These are phyloP conservation scores for Myxocyprinus asiaticus DNA, from an alignment of 2,113 vertebrate genomes.

Conservation along the genomic window DNA sequence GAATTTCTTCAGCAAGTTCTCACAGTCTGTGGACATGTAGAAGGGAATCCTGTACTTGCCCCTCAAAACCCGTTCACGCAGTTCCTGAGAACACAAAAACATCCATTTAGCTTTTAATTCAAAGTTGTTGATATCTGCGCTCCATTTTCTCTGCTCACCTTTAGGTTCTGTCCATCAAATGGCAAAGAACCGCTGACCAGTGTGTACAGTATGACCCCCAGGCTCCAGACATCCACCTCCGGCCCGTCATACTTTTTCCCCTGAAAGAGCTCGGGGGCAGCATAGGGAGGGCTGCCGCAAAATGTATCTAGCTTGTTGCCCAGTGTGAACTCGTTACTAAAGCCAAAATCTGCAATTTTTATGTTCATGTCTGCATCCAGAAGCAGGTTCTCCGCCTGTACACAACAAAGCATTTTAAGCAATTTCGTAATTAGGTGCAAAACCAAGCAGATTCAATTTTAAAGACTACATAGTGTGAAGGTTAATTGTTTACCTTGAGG, in stretches of 20 bases:
- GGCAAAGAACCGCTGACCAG: conserved; percentile 84
- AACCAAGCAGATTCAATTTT: not conserved
- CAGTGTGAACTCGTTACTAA: conserved; percentile 83
- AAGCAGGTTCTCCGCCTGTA: conserved; percentile 81
- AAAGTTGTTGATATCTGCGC: not conserved
- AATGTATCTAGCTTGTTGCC: conserved; percentile 84
- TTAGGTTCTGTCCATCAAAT: conserved; percentile 84
- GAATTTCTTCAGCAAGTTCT: conserved; percentile 84
- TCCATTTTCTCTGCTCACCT: conserved; percentile 62
- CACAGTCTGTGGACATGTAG: conserved; percentile 86
- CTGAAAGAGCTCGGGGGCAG: conserved; percentile 83
- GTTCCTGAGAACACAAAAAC: conserved; percentile 65
- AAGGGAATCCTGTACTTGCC: conserved; percentile 84
- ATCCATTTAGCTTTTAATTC: not conserved
- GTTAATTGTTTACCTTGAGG: conserved; percentile 71
- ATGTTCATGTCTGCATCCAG: conserved; percentile 84
- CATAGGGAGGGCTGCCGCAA: conserved; percentile 82
- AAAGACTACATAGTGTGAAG: not conserved
- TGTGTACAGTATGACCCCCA: conserved; percentile 84
- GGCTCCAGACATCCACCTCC: conserved; percentile 83
- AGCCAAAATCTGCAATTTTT: conserved; percentile 84
- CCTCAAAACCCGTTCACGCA: conserved; percentile 80
- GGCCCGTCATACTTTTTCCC: conserved; percentile 84
- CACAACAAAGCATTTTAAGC: not conserved
- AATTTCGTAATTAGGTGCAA: not conserved